Conservation (phyloP, 30 jellyfish, hydroid and myxozoan species). For the Aurelia coerulea region DNA sequence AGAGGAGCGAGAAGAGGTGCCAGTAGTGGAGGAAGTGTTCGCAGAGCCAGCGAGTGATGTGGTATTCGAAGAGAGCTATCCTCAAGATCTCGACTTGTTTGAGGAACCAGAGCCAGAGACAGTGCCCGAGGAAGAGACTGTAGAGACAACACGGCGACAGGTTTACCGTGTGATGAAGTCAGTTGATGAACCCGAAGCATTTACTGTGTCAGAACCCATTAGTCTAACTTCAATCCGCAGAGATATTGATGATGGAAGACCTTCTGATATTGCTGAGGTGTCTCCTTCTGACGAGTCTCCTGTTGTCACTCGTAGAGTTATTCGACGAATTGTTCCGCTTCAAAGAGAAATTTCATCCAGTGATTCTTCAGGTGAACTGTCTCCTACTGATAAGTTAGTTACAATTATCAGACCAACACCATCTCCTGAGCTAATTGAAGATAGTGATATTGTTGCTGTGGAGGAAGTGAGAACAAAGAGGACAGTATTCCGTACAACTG, state of each 20-base stretch:
- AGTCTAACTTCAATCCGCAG: not conserved
- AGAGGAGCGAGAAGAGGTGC: conserved; percentile 20
- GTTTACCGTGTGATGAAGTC: not conserved
- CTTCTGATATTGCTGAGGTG: too few relatives aligned
- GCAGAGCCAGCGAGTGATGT: conserved; percentile 42
- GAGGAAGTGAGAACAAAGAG: not conserved
- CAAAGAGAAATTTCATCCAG: too few relatives aligned
- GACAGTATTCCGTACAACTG: not conserved
- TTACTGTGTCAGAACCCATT: not conserved
- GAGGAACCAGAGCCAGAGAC: conserved; percentile 37
- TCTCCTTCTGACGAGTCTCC: not conserved
- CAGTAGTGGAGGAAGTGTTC: conserved; percentile 24
- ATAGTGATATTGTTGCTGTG: not conserved
- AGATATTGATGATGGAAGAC: not conserved
- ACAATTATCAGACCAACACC: conserved; percentile 5
- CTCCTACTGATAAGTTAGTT: conserved; percentile 6
- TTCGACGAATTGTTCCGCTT: not conserved
- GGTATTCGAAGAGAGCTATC: conserved; percentile 18
- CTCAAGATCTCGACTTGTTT: conserved; percentile 19
- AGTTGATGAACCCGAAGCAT: not conserved
- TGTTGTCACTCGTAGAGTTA: not conserved
- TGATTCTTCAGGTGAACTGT: too few relatives aligned
- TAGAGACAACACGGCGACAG: conserved; percentile 37
- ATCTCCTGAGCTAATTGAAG: not conserved
- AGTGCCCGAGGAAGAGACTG: conserved; percentile 8